Conservation (phyloP, 1,140 invertebrate genomes). For the Cyrtorhinus lividipennis region DNA sequence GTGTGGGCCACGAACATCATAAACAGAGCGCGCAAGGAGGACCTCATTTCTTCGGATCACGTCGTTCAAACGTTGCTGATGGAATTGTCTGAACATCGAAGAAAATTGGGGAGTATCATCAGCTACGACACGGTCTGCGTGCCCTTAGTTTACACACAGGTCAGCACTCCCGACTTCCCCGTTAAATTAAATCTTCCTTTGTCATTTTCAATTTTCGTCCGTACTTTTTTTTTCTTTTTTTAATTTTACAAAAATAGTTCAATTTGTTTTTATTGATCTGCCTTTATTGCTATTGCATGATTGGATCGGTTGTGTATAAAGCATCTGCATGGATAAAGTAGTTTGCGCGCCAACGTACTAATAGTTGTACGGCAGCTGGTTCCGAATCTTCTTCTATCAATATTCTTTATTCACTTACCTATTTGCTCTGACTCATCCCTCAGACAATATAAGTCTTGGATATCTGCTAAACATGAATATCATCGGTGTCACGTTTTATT, state of each 20-base stretch:
- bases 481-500: too few relatives aligned
- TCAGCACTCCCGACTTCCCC: constrained; percentile 30
- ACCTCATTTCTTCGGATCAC: constrained; percentile 66
- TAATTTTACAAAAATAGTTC: not conserved
- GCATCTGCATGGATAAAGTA: not conserved
- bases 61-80: constrained; percentile 70
- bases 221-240: not conserved
- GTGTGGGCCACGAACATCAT: constrained; percentile 86
- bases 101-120: constrained; percentile 62
- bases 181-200: not conserved
- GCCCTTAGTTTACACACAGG: constrained; percentile 95
- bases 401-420: too few relatives aligned
- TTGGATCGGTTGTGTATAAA: not conserved
- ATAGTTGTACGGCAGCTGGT: too few relatives aligned
- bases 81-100: constrained; percentile 69
- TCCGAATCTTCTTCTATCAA: too few relatives aligned
- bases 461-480: too few relatives aligned
- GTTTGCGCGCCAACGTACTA: too few relatives aligned
- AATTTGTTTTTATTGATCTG: not conserved
- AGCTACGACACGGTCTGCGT: constrained; percentile 95
- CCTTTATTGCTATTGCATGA: constrained; percentile 2
- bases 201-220: not conserved
- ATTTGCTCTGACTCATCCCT: too few relatives aligned
- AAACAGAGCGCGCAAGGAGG: constrained; percentile 66
- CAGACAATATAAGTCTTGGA: too few relatives aligned